Evolutionary conservation across 2,797 vertebrate genomes (phyloP), one percentile per base, ranked within the genome.

Genomic region (Crocidura indochinensis): DNA sequence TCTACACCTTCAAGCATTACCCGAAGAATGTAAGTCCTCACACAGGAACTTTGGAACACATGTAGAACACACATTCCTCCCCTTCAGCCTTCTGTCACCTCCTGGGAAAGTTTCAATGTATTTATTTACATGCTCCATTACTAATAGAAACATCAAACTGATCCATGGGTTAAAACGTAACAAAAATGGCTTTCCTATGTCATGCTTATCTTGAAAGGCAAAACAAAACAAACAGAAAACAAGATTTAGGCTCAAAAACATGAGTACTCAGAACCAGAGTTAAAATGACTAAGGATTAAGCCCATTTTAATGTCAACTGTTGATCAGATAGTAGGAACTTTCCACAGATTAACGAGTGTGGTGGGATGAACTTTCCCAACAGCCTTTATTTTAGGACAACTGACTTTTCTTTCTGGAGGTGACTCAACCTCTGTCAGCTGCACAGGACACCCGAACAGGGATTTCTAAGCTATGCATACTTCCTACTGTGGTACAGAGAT

Each of bases 91-190:
- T 93, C 87, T 62, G 78, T 95, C 82, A 75, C 91, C 94, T 97
- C 95, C 95, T 97, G 96, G 96, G 97, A 97, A 96, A 95, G 96
- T 96, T 95, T 96, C 95, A 94, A 85, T 95, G 91, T 97, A 97
- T 97, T 97, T 97, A 97, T 97, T 97, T 98, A 97, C 97, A 98
- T 71, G 53, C 94, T 96, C 92, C 95, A 93, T 88, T 95, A 95
- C 91, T 81, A 92, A 6, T 84, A 80, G 96, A 88, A 96, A 93
- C 0, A 95, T 96, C 93, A 91, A 90, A 97, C 82, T 44, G 78
- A 97, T 86, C 88, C 77, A 95, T 65, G 26, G 80, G 91, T 73
- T 49, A 72, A 86, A 86, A 77, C 89, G 87, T 77, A 11, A 27
- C 56, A 60, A 60, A 17, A 60, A 60, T 56, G 53, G 53, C 49